Conservation (phyloP, 2,797 vertebrate genomes). For the Hephaestus fuliginosus region DNA sequence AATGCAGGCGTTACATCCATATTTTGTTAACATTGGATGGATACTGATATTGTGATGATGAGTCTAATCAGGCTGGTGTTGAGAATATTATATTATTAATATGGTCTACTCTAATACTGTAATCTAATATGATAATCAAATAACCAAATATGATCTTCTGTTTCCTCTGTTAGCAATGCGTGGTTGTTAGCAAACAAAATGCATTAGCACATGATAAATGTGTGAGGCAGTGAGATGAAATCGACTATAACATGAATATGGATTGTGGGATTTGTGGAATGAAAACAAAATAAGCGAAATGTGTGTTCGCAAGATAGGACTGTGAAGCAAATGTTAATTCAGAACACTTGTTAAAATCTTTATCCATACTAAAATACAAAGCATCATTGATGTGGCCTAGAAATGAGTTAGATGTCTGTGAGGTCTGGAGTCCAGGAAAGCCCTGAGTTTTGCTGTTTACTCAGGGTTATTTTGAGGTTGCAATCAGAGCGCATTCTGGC, state of each 20-base stretch:
- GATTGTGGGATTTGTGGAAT: slow-evolving; percentile 26
- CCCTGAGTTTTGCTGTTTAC: slow-evolving; percentile 63
- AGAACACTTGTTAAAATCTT: slow-evolving; percentile 9
- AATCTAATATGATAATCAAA: slow-evolving; percentile 22
- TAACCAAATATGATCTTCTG: slow-evolving; percentile 32
- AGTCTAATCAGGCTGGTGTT: slow-evolving; percentile 16
- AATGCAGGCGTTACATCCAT: slow-evolving; percentile 8
- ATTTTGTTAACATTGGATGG: slow-evolving; percentile 32
- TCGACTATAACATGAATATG: slow-evolving; percentile 46
- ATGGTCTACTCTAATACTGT: slow-evolving; percentile 15
- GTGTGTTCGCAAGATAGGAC: slow-evolving; percentile 19
- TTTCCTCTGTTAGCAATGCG: slow-evolving; percentile 66
- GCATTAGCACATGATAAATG: slow-evolving; percentile 60
- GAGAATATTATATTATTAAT: slow-evolving; percentile 31
- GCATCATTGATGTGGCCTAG: slow-evolving; percentile 41
- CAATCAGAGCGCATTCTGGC: slow-evolving; percentile 71
- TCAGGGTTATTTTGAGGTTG: slow-evolving; percentile 76
- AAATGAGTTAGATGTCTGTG: slow-evolving; percentile 37
- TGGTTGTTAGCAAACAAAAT: slow-evolving; percentile 59
- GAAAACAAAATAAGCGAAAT: slow-evolving; percentile 23
- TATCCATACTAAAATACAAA: slow-evolving; percentile 16
- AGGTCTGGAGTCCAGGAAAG: slow-evolving; percentile 60
- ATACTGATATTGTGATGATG: slow-evolving; percentile 21
- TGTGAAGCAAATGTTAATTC: slow-evolving; percentile 52
- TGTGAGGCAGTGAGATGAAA: slow-evolving; percentile 56